Evolutionary conservation across 2,113 vertebrate genomes (phyloP).

Genomic region (Gopherus evgoodei): DNA sequence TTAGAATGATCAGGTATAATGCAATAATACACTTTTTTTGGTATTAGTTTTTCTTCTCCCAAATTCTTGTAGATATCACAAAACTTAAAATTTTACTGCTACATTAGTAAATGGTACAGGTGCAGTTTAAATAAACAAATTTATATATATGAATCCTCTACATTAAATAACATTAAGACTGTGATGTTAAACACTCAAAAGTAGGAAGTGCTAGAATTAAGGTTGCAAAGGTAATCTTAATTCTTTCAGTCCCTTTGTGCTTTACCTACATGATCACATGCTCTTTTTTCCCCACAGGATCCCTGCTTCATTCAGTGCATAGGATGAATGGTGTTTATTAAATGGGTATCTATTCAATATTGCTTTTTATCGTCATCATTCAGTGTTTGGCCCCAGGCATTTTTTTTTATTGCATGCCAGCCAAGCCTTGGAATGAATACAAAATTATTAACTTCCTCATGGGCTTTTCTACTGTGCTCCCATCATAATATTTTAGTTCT

Average conservation of each 20-base stretch:
- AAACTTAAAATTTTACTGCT: rapidly evolving
- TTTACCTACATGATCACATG: neutral
- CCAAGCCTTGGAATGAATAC: neutral
- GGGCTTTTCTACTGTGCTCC: neutral
- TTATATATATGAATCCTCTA: neutral
- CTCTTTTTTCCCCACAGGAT: neutral
- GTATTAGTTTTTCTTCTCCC: neutral
- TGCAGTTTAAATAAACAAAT: neutral
- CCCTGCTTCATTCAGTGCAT: neutral
- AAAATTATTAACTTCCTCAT: neutral
- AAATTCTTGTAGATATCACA: rapidly evolving
- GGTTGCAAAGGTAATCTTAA: neutral
- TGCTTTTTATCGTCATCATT: neutral
- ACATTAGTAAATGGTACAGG: neutral
- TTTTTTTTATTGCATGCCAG: neutral
- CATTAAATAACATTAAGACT: neutral
- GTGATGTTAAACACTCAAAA: neutral
- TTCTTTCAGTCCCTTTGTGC: neutral
- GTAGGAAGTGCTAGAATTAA: neutral
- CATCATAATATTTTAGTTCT: neutral
- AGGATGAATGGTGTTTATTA: neutral
- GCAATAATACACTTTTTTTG: neutral
- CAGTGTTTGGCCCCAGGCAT: neutral
- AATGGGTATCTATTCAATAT: neutral
- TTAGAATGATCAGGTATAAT: neutral